Evolutionary conservation across 2,888 invertebrate genomes (phyloP), one percentile per base, ranked within the genome.

Genomic region (Merodon equestris): DNA sequence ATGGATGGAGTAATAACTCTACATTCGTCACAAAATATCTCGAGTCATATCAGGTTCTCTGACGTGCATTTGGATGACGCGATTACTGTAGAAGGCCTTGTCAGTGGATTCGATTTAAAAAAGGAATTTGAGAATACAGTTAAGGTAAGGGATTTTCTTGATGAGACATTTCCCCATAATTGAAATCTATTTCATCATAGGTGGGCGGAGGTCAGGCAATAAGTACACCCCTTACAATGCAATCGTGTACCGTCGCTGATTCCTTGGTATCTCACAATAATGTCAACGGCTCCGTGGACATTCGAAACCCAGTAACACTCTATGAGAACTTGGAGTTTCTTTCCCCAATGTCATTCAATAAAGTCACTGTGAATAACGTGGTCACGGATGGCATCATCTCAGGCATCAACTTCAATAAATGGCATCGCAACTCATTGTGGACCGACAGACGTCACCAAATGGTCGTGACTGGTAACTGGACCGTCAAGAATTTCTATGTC

Each of bases 91-190:
- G 73, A 82, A 12, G 89, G 88, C 0, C 79, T 40, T 0, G 83
- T 90, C 0, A 92, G 92, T 83, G 88, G 85, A 0, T 75, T 87
- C 1, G 84, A 89, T 81, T 84, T 92, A 14, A 71, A 84, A 1
- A 73, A 87, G 40, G 91, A 91, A 83, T 89, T 87, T 64, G 70
- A 85, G 14, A 91, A 91, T 72, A 91, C 92, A 0, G 84, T 92
- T 10, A 88, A 90, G 91, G 92, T 91, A 86, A 86, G 86, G 84
- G 7, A 12, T 4, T 40, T n/a, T 40, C 10, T 0, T 9, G 17
- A 2, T 17, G 1, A 50, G 3, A 7, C 10, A 40, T 40, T n/a
- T 9, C 40, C 3, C 9, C 40, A 3, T 40, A 40, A 40, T 40
- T n/a, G 40, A 3, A 40, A 7, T 40, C 1, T 9, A 40, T 40